Percentiles rank a stretch among this genome's conserved stretches.
Conservation (phyloP, 1,140 invertebrate species). For the Carcinoscorpius rotundicauda region DNA sequence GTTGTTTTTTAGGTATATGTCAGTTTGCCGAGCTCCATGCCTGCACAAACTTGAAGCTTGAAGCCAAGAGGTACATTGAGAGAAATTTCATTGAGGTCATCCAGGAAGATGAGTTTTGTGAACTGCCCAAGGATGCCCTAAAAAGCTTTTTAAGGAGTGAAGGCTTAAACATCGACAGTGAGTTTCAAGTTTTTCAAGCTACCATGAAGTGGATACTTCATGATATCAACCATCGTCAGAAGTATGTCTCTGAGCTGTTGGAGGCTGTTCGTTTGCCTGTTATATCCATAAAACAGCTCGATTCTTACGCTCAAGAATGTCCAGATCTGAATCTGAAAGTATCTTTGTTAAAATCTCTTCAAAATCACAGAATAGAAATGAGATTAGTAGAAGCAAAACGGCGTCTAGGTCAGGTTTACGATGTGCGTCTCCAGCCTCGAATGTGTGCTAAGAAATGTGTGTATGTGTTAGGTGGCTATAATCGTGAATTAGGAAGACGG, state of each 20-base stretch:
- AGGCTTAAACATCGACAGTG: slow-evolving; percentile 75
- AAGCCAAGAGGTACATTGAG: slow-evolving; percentile 71
- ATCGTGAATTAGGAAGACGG: slow-evolving; percentile 53
- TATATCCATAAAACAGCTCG: slow-evolving; percentile 65
- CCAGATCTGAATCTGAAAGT: slow-evolving; percentile 52
- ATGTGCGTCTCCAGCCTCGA: slow-evolving; percentile 46
- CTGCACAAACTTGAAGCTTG: slow-evolving; percentile 61
- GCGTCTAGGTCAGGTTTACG: slow-evolving; percentile 1
- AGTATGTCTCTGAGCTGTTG: slow-evolving; percentile 77
- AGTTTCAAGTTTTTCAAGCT: slow-evolving; percentile 83
- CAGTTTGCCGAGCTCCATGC: slow-evolving; percentile 82
- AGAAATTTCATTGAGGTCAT: slow-evolving; percentile 72
- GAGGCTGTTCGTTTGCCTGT: slow-evolving; percentile 69
- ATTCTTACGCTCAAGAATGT: slow-evolving; percentile 64
- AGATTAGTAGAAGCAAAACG: neutral
- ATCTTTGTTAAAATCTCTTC: slow-evolving; percentile 34
- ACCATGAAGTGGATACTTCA: slow-evolving; percentile 82
- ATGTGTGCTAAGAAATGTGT: slow-evolving; percentile 74
- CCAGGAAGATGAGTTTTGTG: slow-evolving; percentile 71
- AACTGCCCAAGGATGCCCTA: slow-evolving; percentile 66
- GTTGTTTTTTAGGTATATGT: slow-evolving; percentile 24
- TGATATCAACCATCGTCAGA: slow-evolving; percentile 60
- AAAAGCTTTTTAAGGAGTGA: slow-evolving; percentile 71
- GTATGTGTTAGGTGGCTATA: slow-evolving; percentile 79
- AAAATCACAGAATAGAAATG: slow-evolving; percentile 9